Conservation (phyloP, 53 echinoderm and acorn worm species). For the Paracentrotus lividus region DNA sequence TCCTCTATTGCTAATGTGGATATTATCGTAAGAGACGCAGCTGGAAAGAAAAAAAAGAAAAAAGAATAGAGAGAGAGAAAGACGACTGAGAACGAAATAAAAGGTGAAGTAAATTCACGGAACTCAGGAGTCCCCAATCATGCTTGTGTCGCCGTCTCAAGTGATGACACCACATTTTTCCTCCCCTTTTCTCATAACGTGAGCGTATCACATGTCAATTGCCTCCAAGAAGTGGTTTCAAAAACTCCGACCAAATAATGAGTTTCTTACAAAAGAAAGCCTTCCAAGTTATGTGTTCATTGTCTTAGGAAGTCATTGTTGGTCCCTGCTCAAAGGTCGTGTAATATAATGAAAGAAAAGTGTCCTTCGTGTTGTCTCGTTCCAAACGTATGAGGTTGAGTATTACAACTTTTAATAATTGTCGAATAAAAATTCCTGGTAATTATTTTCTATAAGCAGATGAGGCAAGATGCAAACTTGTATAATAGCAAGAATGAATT, state of each 20-base stretch:
- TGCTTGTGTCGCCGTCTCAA: not conserved
- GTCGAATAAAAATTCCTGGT: too few species aligned
- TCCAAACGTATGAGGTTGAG: too few species aligned
- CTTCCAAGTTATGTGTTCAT: not conserved
- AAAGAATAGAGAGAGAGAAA: too few species aligned
- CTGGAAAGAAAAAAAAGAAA: not conserved
- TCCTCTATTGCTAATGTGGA: not conserved
- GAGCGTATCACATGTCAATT: conserved; percentile 8
- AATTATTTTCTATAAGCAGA: too few species aligned
- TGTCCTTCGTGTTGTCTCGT: too few species aligned
- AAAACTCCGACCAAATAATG: not conserved
- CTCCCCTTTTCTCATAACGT: not conserved
- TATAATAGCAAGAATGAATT: too few species aligned
- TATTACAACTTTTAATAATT: too few species aligned
- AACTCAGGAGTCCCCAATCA: not conserved
- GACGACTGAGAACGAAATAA: not conserved
- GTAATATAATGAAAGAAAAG: not conserved
- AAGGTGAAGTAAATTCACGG: conserved; percentile 22
- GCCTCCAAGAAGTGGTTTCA: not conserved
- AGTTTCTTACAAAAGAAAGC: not conserved
- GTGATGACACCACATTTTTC: not conserved
- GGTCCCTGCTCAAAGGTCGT: not conserved
- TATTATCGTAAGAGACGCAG: not conserved
- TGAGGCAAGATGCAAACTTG: too few species aligned
- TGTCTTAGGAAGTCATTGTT: not conserved